Conservation (phyloP, 1,140 invertebrate species). For the Cepaea nemoralis region DNA sequence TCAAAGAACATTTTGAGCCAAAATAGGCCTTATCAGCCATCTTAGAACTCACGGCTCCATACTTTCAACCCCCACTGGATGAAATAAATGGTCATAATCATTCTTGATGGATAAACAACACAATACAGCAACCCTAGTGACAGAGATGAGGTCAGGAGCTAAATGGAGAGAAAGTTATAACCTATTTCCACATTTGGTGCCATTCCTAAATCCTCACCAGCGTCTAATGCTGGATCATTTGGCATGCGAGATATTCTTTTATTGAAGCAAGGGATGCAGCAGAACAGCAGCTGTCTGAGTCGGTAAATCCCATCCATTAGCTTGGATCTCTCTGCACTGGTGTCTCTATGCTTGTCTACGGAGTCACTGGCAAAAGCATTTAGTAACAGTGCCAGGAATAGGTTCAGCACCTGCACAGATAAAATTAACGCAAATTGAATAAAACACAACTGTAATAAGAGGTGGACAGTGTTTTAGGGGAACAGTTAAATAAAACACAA, state of each 20-base stretch:
- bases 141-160: too few relatives aligned
- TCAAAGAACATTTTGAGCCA: too few relatives aligned
- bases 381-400: constrained; percentile 98
- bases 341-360: constrained; percentile 84
- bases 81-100: too few relatives aligned
- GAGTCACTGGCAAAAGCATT: constrained; percentile 91
- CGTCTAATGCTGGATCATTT: not conserved
- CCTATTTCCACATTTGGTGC: not conserved
- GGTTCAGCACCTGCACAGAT: constrained; percentile 88
- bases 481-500: too few relatives aligned
- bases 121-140: too few relatives aligned
- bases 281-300: constrained; percentile 54
- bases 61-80: too few relatives aligned
- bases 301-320: constrained; percentile 54
- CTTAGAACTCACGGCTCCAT: too few relatives aligned
- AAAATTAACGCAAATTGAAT: not conserved
- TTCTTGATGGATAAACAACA: too few relatives aligned
- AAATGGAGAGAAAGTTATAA: too few relatives aligned
- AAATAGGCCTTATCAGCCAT: too few relatives aligned
- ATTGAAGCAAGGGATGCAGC: constrained; percentile 44
- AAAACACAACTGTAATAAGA: too few relatives aligned
- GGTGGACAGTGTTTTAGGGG: too few relatives aligned
- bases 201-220: not conserved
- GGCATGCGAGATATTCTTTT: not conserved
- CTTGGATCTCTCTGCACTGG: constrained; percentile 69